Evolutionary conservation across 1,140 invertebrate genomes (phyloP).

Genomic region (Venturia canescens): DNA sequence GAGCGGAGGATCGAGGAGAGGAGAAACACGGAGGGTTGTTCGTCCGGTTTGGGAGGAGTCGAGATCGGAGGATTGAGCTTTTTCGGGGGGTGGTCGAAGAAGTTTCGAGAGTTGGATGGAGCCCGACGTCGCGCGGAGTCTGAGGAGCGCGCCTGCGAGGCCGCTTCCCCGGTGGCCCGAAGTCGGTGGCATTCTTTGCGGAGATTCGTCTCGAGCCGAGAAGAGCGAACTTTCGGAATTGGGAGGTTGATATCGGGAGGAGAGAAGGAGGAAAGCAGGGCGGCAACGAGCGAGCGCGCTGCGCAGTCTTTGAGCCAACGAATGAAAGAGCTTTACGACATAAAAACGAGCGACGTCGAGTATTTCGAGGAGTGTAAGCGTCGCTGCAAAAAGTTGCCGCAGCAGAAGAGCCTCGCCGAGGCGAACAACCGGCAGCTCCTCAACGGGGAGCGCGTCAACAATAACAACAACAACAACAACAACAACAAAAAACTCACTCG

Average conservation of each 20-base stretch:
- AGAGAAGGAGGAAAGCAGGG: neutral
- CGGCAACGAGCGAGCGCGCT: neutral
- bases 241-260: neutral
- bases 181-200: neutral
- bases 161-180: neutral
- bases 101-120: neutral
- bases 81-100: neutral
- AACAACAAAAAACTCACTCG: conserved; percentile 23
- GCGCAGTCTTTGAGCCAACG: conserved; percentile 57
- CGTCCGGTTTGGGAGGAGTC: conserved; percentile 55
- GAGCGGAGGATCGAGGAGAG: conserved; percentile 67
- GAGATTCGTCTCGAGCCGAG: neutral
- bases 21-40: conserved; percentile 63
- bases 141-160: neutral
- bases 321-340: conserved; percentile 67
- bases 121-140: neutral
- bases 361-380: conserved; percentile 58
- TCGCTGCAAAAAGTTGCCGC: conserved; percentile 44
- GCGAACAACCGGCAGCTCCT: conserved; percentile 61
- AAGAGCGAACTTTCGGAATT: neutral
- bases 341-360: conserved; percentile 66
- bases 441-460: conserved; percentile 64
- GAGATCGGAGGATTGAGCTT: neutral
- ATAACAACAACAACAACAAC: conserved; percentile 46
- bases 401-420: conserved; percentile 60